phyloP scores from a whole-genome alignment of 2,888 invertebrate species.

The Sarcophaga rosellei region DNA sequence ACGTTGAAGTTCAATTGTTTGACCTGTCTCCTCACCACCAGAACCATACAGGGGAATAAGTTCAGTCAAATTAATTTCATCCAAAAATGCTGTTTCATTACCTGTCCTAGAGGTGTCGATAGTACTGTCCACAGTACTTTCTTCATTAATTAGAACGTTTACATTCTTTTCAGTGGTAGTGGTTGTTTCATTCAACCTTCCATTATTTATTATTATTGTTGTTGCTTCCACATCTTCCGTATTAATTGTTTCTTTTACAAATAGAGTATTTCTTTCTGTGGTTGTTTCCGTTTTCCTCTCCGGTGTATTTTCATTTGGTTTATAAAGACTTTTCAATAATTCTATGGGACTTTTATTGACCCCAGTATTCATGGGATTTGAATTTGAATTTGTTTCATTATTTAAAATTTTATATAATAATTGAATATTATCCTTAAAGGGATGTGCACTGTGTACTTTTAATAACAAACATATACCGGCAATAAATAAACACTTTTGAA shows the following conservation, averaged over 20 bases:
- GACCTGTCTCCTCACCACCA: neutral
- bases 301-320: too few relatives aligned
- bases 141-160: neutral
- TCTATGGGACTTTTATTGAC: too few relatives aligned
- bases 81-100: neutral
- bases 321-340: too few relatives aligned
- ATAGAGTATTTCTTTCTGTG: neutral
- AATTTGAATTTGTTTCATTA: neutral
- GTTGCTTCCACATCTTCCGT: neutral
- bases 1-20: constrained; percentile 36
- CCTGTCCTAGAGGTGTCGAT: neutral
- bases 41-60: neutral
- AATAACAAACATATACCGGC: constrained; percentile 5
- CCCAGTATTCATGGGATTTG: neutral
- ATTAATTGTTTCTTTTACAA: neutral
- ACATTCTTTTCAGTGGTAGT: too few relatives aligned
- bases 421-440: neutral
- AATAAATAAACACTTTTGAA: constrained; percentile 6
- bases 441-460: neutral
- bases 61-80: constrained; percentile 16
- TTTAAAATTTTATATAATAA: neutral
- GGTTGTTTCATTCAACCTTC: too few relatives aligned
- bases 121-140: neutral
- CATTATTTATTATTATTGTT: neutral
- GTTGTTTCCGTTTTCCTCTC: neutral